Evolutionary conservation across 2,113 vertebrate genomes (phyloP), one percentile per base, ranked within the genome.

Genomic region (Pithys albifrons): DNA sequence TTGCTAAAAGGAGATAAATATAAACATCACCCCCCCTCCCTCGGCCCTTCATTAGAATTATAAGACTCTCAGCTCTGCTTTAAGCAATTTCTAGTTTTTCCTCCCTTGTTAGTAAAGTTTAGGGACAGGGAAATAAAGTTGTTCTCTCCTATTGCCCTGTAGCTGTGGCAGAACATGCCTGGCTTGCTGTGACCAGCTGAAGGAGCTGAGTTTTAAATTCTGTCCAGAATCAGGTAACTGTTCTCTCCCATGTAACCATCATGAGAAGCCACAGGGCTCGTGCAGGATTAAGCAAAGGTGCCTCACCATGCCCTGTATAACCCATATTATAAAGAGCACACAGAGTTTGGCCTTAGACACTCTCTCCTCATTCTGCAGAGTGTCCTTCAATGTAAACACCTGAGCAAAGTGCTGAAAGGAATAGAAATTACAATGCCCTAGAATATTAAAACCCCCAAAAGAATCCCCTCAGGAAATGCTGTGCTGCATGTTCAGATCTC

Each of bases 311-410:
- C 45, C 49, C 29, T 14, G 35, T 69, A 64, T 2, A 19, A 14
- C 25, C 28, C 10, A 13, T 4, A 0, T 15, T 24, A 3, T 0
- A 6, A 49, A 62, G 23, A 58, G 19, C n/a, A 52, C 33, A 5
- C 0, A 5, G 35, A 39, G 27, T n/a, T 48, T 6, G n/a, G 67
- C n/a, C 79, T 33, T 20, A n/a, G 15, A 77, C 19, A 19, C 33
- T 52, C 61, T 7, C 12, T 17, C 0, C n/a, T n/a, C 39, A 33
- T 39, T 19, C 77, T 39, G 6, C 67, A 65, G 57, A 20, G 2
- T 14, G 39, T 39, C 48, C 43, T 85, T 33, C 16, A 39, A 5
- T 15, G 29, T 12, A 64, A 86, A 25, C 12, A 67, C 39, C 41
- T 39, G 12, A 81, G 49, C 39, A 74, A 70, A 84, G 59, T 2